A percentile compares a stretch with the other conserved stretches of the same genome.
Evolutionary conservation across 2,797 vertebrate genomes (phyloP).

Genomic region (Acanthurus leucopareius): DNA sequence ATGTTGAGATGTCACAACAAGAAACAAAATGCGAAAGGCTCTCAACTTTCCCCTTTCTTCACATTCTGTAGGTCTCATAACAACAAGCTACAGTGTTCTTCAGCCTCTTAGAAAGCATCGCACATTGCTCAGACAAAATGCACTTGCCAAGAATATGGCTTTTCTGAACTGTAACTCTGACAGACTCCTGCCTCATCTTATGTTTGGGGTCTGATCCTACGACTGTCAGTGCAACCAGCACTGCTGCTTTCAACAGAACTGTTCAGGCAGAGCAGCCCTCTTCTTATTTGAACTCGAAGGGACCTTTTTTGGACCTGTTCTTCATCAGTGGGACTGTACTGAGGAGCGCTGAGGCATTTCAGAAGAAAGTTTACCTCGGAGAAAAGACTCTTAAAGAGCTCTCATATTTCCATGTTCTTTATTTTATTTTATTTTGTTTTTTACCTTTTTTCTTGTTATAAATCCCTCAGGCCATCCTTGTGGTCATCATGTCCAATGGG

Average conservation of each 20-base stretch:
- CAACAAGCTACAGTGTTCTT: constrained; percentile 99
- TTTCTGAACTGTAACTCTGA: constrained; percentile 85
- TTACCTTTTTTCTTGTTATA: constrained; percentile 41
- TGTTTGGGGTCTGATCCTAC: constrained; percentile 54
- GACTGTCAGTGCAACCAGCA: constrained; percentile 51
- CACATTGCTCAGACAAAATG: constrained; percentile 78
- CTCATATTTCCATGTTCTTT: constrained; percentile 72
- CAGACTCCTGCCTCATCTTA: constrained; percentile 60
- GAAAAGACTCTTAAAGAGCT: constrained; percentile 82
- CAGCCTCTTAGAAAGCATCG: constrained; percentile 92
- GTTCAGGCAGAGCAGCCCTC: constrained; percentile 43
- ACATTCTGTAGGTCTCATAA: constrained; percentile 98
- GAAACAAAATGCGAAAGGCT: constrained; percentile 79
- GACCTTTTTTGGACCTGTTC: constrained; percentile 63
- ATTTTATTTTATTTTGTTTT: constrained; percentile 48
- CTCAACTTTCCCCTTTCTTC: constrained; percentile 90
- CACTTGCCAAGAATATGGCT: constrained; percentile 78
- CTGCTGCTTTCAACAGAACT: constrained; percentile 59
- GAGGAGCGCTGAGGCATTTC: constrained; percentile 73
- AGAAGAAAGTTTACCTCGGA: constrained; percentile 85
- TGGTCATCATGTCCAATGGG: constrained; percentile 52
- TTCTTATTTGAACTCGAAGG: constrained; percentile 49
- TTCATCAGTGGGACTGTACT: constrained; percentile 53
- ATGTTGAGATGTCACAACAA: constrained; percentile 60
- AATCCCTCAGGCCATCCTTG: constrained; percentile 56